A percentile compares a stretch with the other conserved stretches of the same genome.
These are phyloP conservation scores for Sceloporus tristichus DNA, from an alignment of 2,113 vertebrate genomes.

Conservation along the genomic window DNA sequence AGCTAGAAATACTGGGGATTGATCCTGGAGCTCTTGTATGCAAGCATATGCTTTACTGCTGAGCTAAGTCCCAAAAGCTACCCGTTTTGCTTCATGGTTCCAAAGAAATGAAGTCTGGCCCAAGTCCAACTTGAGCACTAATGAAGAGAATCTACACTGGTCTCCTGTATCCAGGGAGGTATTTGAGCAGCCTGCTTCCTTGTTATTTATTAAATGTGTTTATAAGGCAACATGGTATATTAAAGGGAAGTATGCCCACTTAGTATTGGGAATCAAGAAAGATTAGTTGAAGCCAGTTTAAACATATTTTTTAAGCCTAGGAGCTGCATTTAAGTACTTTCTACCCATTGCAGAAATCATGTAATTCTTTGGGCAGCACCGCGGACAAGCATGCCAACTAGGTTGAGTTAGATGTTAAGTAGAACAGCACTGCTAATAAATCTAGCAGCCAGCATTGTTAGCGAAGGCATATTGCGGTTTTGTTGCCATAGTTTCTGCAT, in stretches of 20 bases:
- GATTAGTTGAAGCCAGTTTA: neutral
- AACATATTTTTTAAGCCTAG: neutral
- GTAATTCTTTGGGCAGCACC: conserved; percentile 62
- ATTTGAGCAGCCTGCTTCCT: neutral
- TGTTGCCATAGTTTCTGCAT: conserved; percentile 84
- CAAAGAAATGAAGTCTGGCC: too few relatives aligned
- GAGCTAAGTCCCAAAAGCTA: neutral
- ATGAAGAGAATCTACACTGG: neutral
- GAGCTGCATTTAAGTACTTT: neutral
- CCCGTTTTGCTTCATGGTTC: too few relatives aligned
- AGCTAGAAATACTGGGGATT: too few relatives aligned
- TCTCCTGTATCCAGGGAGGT: neutral
- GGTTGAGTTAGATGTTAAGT: conserved; percentile 60
- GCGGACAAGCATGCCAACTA: conserved; percentile 50
- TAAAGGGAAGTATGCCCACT: neutral
- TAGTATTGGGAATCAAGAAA: neutral
- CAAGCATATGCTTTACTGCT: neutral
- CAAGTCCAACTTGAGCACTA: neutral
- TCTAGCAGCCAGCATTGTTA: conserved; percentile 64
- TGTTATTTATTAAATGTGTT: neutral
- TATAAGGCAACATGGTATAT: neutral
- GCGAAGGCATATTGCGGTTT: conserved; percentile 75
- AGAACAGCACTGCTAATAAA: conserved; percentile 65
- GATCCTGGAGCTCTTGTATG: neutral
- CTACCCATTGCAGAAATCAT: neutral